A percentile compares a stretch with the other conserved stretches of the same genome.
Conservation (phyloP, 2,113 vertebrate genomes). For the Crotalus viridis region DNA sequence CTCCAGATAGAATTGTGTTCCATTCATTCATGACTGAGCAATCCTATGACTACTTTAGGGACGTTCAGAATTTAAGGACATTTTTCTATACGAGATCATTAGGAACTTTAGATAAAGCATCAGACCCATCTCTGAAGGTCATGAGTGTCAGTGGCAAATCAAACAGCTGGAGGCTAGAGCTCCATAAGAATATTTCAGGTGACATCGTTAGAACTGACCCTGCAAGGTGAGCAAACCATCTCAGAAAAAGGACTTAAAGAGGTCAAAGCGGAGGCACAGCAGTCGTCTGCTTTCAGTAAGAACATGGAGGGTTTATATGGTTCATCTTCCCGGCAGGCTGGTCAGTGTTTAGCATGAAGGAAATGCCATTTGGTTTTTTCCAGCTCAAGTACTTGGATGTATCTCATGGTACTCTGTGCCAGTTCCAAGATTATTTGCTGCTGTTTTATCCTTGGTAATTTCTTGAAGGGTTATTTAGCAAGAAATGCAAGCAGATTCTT, state of each 20-base stretch:
- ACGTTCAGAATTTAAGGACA: neutral
- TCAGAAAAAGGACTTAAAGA: neutral
- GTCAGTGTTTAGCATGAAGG: neutral
- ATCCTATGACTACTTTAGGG: conserved; percentile 9
- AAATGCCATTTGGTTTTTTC: neutral
- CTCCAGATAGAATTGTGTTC: conserved; percentile 25
- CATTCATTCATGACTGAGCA: conserved; percentile 48
- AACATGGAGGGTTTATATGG: neutral
- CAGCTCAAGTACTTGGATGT: neutral
- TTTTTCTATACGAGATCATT: neutral
- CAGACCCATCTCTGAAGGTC: neutral
- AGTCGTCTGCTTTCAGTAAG: neutral
- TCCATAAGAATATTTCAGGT: neutral
- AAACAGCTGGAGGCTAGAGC: neutral
- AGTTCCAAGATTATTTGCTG: neutral
- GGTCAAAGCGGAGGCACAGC: neutral
- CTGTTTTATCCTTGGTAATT: neutral
- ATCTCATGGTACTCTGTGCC: neutral
- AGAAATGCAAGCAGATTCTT: neutral
- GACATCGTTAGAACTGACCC: neutral
- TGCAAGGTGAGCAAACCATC: neutral
- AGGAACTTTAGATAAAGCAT: neutral
- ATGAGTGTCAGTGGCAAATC: neutral
- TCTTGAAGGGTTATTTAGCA: neutral
- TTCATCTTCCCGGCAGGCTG: neutral